Base-by-base conservation (phyloP, 1,140 invertebrate species). In the Scaptomyza hsui region DNA sequence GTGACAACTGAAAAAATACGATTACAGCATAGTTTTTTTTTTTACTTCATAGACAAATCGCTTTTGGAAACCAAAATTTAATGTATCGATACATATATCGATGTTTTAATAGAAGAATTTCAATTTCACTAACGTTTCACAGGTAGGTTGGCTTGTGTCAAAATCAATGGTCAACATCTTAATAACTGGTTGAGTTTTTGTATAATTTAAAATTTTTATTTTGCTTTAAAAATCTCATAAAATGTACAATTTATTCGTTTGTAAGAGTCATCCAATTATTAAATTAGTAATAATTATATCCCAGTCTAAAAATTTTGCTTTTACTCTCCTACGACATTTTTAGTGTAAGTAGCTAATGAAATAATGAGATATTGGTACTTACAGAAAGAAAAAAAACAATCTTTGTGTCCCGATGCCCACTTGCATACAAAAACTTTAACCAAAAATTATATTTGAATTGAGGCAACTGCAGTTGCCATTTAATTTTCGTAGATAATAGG, bases 151-250 rank as follows among this genome's bases (percentile, higher is more conserved):
- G 1, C 12, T 4, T 29, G 26, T 2, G 26, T 37, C 32, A 12
- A 37, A 2, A 5, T n/a, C 32, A 37, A n/a, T n/a, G 10, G n/a
- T 37, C 12, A n/a, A 37, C n/a, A 37, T n/a, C 32, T 5, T 6
- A n/a, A 4, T 9, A 10, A 29, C 10, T 35, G 16, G 29, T 61
- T 45, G 4, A 24, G 13, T 41, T 72, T 77, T 68, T 76, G 18
- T 63, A 74, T 73, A 75, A 52, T 75, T n/a, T n/a, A n/a, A n/a
- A n/a, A n/a, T n/a, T n/a, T 72, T 86, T 88, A 88, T 86, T 78
- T 60, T 63, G 67, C 74, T 78, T 67, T 78, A 72, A 78, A 51
- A 88, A 72, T 41, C 41, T 86, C 53, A 71, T 78, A 69, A 73
- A 62, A 60, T 81, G 67, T 75, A 71, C 56, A 79, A 62, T 59